phyloP scores from a whole-genome alignment of 1,140 invertebrate species.

The Procambarus virginalis region DNA sequence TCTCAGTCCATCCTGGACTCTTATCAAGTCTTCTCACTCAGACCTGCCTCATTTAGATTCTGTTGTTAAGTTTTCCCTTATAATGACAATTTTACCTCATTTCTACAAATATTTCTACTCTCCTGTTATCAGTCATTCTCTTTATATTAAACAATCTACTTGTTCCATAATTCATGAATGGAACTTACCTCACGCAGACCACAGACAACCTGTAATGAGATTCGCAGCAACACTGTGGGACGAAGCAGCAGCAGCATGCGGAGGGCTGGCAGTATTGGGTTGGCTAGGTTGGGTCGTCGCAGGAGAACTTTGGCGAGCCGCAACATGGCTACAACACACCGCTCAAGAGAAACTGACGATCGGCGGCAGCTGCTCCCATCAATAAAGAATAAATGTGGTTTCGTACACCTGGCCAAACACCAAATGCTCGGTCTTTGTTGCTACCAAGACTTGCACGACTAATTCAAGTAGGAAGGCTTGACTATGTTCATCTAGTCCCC shows the following conservation, averaged over 20 bases:
- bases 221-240: slow-evolving; percentile 81
- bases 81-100: too few relatives aligned
- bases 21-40: too few relatives aligned
- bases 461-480: slow-evolving; percentile 65
- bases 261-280: slow-evolving; percentile 78
- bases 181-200: slow-evolving; percentile 85
- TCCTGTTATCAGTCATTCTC: too few relatives aligned
- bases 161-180: too few relatives aligned
- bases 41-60: too few relatives aligned
- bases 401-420: slow-evolving; percentile 87
- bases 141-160: too few relatives aligned
- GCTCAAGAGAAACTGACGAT: slow-evolving; percentile 87
- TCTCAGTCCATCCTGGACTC: too few relatives aligned
- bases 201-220: slow-evolving; percentile 88
- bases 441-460: slow-evolving; percentile 52
- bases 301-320: slow-evolving; percentile 90
- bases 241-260: slow-evolving; percentile 85
- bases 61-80: too few relatives aligned
- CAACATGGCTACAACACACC: slow-evolving; percentile 90
- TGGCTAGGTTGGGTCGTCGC: slow-evolving; percentile 85
- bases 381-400: slow-evolving; percentile 88
- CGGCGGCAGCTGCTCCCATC: slow-evolving; percentile 82
- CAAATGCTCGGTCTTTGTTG: slow-evolving; percentile 86
- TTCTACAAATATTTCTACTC: too few relatives aligned
- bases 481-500: slow-evolving; percentile 88